These are phyloP conservation scores for Lapara coniferarum DNA, from an alignment of 2,888 invertebrate species.

Conservation along the genomic window DNA sequence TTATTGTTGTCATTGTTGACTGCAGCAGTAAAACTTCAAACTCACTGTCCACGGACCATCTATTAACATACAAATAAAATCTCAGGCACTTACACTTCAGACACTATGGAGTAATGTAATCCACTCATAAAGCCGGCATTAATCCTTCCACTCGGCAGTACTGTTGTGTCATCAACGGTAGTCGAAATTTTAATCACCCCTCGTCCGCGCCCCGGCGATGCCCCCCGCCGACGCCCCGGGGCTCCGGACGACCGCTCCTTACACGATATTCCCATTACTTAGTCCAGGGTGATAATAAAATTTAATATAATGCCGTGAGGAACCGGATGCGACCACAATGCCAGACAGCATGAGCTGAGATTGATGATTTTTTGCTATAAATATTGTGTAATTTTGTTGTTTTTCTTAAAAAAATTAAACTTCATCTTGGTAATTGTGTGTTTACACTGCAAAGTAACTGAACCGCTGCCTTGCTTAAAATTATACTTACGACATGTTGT, in stretches of 20 bases:
- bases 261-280: slow-evolving; percentile 85
- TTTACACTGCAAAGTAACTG: neutral
- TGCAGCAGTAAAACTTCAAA: slow-evolving; percentile 28
- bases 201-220: slow-evolving; percentile 34
- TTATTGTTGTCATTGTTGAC: neutral
- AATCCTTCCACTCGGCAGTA: slow-evolving; percentile 75
- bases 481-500: no score
- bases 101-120: slow-evolving; percentile 75
- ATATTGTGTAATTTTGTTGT: neutral
- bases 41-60: slow-evolving; percentile 33
- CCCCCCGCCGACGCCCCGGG: slow-evolving; percentile 62
- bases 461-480: neutral
- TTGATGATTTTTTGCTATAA: slow-evolving; percentile 18
- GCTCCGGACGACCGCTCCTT: slow-evolving; percentile 79
- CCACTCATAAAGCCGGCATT: slow-evolving; percentile 79
- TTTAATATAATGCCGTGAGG: slow-evolving; percentile 81
- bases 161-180: slow-evolving; percentile 80
- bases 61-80: slow-evolving; percentile 55
- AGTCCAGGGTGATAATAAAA: slow-evolving; percentile 83
- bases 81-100: slow-evolving; percentile 54
- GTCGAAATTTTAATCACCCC: slow-evolving; percentile 82
- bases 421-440: neutral
- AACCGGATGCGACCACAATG: slow-evolving; percentile 74
- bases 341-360: slow-evolving; percentile 50
- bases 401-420: neutral